Evolutionary conservation across 2,797 vertebrate genomes (phyloP), one percentile per base, ranked within the genome.

Genomic region (Rhadinocentrus ornatus): DNA sequence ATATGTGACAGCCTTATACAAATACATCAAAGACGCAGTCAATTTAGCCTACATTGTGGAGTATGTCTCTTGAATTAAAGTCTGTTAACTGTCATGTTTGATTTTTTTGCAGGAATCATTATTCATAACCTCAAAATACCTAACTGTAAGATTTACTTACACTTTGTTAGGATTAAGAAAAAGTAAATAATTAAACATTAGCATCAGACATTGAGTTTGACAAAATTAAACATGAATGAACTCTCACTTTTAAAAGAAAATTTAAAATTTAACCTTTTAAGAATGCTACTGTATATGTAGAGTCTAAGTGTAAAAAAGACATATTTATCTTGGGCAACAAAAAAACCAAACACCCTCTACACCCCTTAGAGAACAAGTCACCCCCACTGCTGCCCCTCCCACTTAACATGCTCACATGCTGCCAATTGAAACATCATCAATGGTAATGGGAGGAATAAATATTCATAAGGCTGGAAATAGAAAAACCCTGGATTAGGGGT

Each of bases 361-460:
- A 66, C 65, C 60, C 55, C 63, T 62, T 18, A 55, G 61, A 52
- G 58, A 65, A 67, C 77, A 81, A 81, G 52, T 22, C 58, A 62
- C 70, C 60, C 66, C 72, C 39, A 6, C 53, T 31, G 60, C 12
- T 1, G 37, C 62, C 66, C 53, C 69, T 73, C 55, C 53, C 29
- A 54, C 53, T 24, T 73, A 78, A 87, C 82, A 78, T 73, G 75
- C 78, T 86, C 75, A 85, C 71, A 83, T 22, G 59, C 66, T 81
- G 74, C 71, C 69, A 86, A 92, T 88, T 91, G 88, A 93, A 90
- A 91, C 85, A 90, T 91, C 86, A 91, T 87, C 60, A 70, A 58
- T 69, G 24, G 68, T 85, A 88, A 92, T 86, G 78, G 84, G 81
- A 65, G 65, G 72, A 75, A 91, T 93, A 90, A 88, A 93, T 93